phyloP scores from a whole-genome alignment of 2,113 vertebrate species.

The Paedocypris sp. region DNA sequence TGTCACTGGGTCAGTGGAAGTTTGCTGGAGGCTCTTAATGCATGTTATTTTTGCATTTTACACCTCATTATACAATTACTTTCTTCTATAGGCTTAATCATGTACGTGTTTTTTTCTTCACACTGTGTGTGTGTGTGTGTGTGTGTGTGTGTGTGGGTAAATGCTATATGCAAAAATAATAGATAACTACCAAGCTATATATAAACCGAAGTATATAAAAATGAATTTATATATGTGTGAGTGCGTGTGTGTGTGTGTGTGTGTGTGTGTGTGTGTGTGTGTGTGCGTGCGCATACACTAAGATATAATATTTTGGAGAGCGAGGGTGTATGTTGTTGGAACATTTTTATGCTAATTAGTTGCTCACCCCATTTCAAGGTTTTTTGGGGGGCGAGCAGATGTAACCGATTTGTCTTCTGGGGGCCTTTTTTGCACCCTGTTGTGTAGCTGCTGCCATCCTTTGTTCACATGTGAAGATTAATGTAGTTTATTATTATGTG shows the following conservation, averaged over 20 bases:
- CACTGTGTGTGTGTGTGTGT: not conserved
- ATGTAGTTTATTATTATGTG: not conserved
- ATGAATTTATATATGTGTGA: not conserved
- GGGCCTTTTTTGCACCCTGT: constrained; percentile 23
- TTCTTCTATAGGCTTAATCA: not conserved
- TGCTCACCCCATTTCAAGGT: not conserved
- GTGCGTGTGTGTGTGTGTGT: not conserved
- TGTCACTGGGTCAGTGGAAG: constrained; percentile 19
- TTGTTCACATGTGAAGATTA: constrained; percentile 8
- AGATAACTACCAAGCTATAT: too few relatives aligned
- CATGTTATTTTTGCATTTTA: not conserved
- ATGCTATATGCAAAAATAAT: not conserved
- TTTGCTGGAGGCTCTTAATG: constrained; percentile 15
- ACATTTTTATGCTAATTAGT: constrained; percentile 31
- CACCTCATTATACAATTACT: not conserved
- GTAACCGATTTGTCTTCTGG: constrained; percentile 33
- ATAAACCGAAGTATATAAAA: too few relatives aligned
- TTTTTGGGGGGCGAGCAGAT: constrained; percentile 37
- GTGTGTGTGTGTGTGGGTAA: not conserved
- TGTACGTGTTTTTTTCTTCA: not conserved
- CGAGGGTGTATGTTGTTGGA: not conserved
- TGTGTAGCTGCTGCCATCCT: constrained; percentile 32
- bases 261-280: not conserved
- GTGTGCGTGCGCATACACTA: too few relatives aligned
- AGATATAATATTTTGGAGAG: not conserved